Percentiles rank a stretch among this genome's conserved stretches.
phyloP scores from a whole-genome alignment of 2,797 vertebrate species.

The Acanthurus leucopareius region DNA sequence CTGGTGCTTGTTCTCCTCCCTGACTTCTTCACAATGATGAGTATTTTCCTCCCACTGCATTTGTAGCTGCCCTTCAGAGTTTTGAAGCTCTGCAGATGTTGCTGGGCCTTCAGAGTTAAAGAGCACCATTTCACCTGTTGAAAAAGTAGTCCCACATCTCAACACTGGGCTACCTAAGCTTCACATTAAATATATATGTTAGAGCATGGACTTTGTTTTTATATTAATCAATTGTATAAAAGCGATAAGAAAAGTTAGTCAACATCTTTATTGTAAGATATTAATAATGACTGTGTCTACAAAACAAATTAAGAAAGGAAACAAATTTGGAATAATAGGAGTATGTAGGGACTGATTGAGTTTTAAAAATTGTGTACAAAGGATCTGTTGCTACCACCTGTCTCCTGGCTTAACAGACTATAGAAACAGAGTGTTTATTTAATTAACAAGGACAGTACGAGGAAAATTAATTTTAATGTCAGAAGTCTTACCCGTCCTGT shows the following conservation, averaged over 20 bases:
- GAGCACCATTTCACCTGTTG: slow-evolving; percentile 55
- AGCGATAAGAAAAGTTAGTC: background rate
- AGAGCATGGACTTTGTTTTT: background rate
- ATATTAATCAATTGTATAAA: background rate
- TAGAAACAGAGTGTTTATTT: background rate
- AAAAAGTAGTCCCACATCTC: slow-evolving; percentile 45
- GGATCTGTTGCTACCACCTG: background rate
- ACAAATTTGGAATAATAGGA: too few relatives aligned
- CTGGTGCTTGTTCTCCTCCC: slow-evolving; percentile 9
- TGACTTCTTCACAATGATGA: slow-evolving; percentile 7
- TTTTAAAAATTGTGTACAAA: too few relatives aligned
- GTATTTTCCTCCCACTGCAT: slow-evolving; percentile 13
- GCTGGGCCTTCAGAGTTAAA: slow-evolving; percentile 27
- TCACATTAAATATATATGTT: background rate
- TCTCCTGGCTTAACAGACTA: background rate
- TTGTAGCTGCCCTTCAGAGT: slow-evolving; percentile 19
- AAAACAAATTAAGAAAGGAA: too few relatives aligned
- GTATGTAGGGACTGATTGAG: too few relatives aligned
- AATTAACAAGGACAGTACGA: background rate
- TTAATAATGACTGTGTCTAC: too few relatives aligned
- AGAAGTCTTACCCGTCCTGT: slow-evolving; percentile 55
- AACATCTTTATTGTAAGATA: background rate
- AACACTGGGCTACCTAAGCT: background rate
- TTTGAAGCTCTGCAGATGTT: slow-evolving; percentile 10
- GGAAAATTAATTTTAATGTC: background rate